A percentile compares a stretch with the other conserved stretches of the same genome.
Conservation (phyloP, 2,888 invertebrate species). For the Lathronympha strigana region DNA sequence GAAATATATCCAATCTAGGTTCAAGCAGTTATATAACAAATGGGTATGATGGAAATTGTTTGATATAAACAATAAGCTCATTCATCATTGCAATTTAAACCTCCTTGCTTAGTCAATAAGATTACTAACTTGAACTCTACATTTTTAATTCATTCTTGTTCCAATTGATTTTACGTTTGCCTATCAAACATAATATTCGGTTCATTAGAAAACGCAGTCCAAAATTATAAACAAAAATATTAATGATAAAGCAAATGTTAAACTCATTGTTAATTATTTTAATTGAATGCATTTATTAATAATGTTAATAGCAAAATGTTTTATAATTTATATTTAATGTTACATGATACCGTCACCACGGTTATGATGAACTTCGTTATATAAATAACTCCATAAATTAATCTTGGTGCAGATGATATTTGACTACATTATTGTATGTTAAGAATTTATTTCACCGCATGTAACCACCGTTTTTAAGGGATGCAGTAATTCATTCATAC, state of each 20-base stretch:
- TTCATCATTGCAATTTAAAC: no score
- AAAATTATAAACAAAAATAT: slow-evolving; percentile 47
- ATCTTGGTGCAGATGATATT: slow-evolving; percentile 39
- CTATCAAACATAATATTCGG: neutral
- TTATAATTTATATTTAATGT: slow-evolving; percentile 30
- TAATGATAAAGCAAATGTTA: slow-evolving; percentile 57
- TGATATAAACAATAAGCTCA: no score
- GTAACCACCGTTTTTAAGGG: slow-evolving; percentile 29
- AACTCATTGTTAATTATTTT: slow-evolving; percentile 34
- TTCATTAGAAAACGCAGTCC: slow-evolving; percentile 41
- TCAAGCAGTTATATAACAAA: no score
- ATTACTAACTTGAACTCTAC: no score
- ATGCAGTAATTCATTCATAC: slow-evolving; percentile 23
- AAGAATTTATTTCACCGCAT: slow-evolving; percentile 29
- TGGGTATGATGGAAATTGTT: no score
- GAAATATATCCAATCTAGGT: no score
- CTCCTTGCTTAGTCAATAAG: no score
- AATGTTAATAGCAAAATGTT: slow-evolving; percentile 44
- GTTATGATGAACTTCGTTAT: slow-evolving; percentile 29
- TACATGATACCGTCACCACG: slow-evolving; percentile 39
- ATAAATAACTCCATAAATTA: slow-evolving; percentile 36
- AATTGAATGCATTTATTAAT: slow-evolving; percentile 40
- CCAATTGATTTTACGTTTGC: no score
- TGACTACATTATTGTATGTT: slow-evolving; percentile 44
- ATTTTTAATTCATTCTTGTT: no score